Evolutionary conservation across 2,113 vertebrate species (phyloP).

Genomic region (Pardalotus punctatus): DNA sequence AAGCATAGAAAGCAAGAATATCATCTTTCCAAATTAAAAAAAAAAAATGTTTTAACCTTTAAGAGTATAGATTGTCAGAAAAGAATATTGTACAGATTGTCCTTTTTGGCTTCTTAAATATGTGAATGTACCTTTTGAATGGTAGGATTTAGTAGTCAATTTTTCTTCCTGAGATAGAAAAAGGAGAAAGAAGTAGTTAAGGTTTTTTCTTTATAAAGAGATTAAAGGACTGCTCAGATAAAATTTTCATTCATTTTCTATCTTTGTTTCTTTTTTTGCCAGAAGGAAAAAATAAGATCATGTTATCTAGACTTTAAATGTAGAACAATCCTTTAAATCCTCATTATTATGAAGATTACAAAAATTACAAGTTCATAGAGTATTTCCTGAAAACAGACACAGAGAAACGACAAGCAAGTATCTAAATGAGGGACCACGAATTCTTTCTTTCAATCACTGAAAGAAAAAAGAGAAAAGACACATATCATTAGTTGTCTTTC

Average conservation of each 20-base stretch:
- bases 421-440: neutral
- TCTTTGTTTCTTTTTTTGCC: neutral
- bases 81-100: neutral
- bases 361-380: slow-evolving; percentile 9
- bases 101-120: neutral
- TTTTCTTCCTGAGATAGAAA: neutral
- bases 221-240: slow-evolving; percentile 16
- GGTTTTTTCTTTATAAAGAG: neutral
- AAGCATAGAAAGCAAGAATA: neutral
- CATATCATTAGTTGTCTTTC: neutral
- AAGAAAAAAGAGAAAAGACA: neutral
- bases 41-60: neutral
- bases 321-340: slow-evolving; percentile 47
- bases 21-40: neutral
- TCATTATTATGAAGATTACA: slow-evolving; percentile 43
- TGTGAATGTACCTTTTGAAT: neutral
- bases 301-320: slow-evolving; percentile 27
- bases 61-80: neutral
- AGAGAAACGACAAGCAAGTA: neutral
- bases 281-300: neutral
- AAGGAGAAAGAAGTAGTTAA: neutral
- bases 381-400: neutral
- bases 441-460: neutral
- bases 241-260: slow-evolving; percentile 14
- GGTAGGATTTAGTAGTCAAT: neutral